These are phyloP conservation scores for Pectinophora gossypiella DNA, from an alignment of 1,140 invertebrate species.

Conservation along the genomic window DNA sequence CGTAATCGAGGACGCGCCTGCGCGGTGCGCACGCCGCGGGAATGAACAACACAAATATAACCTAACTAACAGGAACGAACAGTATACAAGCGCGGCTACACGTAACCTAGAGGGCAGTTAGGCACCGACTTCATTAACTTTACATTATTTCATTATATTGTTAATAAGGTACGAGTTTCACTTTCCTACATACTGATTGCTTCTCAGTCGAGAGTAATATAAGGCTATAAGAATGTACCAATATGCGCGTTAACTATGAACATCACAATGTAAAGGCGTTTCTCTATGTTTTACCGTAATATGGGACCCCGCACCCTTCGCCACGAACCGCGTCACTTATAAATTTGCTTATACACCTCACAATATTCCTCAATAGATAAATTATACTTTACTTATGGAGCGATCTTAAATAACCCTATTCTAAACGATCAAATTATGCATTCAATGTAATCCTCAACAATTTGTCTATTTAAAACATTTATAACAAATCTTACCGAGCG, in stretches of 20 bases:
- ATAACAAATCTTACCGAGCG: slow-evolving; percentile 59
- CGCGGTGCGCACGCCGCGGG: slow-evolving; percentile 25
- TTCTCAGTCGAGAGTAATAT: slow-evolving; percentile 60
- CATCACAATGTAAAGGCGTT: slow-evolving; percentile 68
- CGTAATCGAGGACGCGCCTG: slow-evolving; percentile 21
- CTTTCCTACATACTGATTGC: slow-evolving; percentile 54
- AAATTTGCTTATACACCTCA: slow-evolving; percentile 56
- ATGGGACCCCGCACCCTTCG: slow-evolving; percentile 59
- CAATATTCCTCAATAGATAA: slow-evolving; percentile 62
- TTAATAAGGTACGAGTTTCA: slow-evolving; percentile 58
- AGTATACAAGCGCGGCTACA: slow-evolving; percentile 40
- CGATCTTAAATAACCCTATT: slow-evolving; percentile 73
- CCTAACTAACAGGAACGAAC: slow-evolving; percentile 70
- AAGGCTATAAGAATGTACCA: slow-evolving; percentile 66
- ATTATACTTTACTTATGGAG: slow-evolving; percentile 72
- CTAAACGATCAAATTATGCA: slow-evolving; percentile 71
- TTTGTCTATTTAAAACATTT: slow-evolving; percentile 65
- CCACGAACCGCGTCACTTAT: slow-evolving; percentile 56
- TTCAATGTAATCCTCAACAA: slow-evolving; percentile 65
- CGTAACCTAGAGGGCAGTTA: slow-evolving; percentile 60
- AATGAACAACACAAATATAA: slow-evolving; percentile 68
- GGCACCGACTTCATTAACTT: slow-evolving; percentile 53
- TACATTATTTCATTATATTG: slow-evolving; percentile 53
- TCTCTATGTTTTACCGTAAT: slow-evolving; percentile 61
- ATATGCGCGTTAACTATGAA: slow-evolving; percentile 64